These are phyloP conservation scores for Eucera pruinosa DNA, from an alignment of 2,888 invertebrate genomes.

Conservation along the genomic window DNA sequence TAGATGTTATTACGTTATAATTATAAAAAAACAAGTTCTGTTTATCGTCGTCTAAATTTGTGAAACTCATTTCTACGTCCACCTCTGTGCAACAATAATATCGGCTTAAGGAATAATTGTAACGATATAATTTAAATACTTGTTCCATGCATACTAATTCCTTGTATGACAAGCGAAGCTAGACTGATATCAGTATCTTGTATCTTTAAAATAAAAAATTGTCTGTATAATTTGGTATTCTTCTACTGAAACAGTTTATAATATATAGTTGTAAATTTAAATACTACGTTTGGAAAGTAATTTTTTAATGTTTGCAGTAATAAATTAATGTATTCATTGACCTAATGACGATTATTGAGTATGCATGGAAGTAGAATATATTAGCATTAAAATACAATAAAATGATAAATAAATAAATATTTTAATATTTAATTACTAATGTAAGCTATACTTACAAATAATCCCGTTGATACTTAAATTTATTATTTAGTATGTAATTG, in stretches of 20 bases:
- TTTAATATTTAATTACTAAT: slow-evolving; percentile 62
- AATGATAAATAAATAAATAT: slow-evolving; percentile 60
- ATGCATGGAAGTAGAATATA: slow-evolving; percentile 55
- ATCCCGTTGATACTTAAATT: slow-evolving; percentile 66
- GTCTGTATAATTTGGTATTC: background rate
- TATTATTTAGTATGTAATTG: slow-evolving; percentile 70
- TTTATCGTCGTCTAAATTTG: background rate
- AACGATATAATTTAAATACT: slow-evolving; percentile 42
- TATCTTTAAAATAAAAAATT: background rate
- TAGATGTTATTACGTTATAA: background rate
- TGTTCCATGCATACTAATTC: slow-evolving; percentile 58
- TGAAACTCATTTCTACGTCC: slow-evolving; percentile 48
- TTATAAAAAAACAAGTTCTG: slow-evolving; percentile 2
- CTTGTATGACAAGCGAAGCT: slow-evolving; percentile 10
- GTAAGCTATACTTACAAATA: slow-evolving; percentile 67
- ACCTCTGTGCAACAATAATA: slow-evolving; percentile 50
- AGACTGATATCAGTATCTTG: slow-evolving; percentile 30
- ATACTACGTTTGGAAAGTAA: background rate
- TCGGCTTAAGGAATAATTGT: slow-evolving; percentile 43
- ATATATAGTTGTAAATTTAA: background rate
- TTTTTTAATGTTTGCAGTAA: too few species aligned
- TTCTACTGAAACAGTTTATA: background rate
- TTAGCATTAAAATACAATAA: slow-evolving; percentile 66
- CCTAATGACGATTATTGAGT: too few species aligned
- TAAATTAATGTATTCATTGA: too few species aligned